Evolutionary conservation across 2,113 vertebrate genomes (phyloP).

Genomic region (Rhinolophus ferrumequinum): DNA sequence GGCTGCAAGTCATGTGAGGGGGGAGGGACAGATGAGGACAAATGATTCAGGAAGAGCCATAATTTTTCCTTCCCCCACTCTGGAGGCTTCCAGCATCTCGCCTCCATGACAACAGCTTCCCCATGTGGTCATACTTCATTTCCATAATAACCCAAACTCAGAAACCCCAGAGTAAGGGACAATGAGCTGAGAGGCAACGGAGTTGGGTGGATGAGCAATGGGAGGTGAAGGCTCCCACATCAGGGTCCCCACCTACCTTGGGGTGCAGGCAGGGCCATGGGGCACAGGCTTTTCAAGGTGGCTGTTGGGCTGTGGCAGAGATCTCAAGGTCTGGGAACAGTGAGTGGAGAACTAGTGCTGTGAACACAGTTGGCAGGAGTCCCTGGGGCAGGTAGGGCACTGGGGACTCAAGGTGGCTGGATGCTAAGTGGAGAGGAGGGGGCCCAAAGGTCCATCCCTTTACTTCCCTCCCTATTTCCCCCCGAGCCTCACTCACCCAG

Average conservation of each 20-base stretch:
- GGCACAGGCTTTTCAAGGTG: constrained; percentile 7
- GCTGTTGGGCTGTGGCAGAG: not conserved
- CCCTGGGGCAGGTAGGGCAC: not conserved
- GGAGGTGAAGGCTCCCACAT: not conserved
- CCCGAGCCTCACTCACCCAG: constrained; percentile 44
- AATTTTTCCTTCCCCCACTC: not conserved
- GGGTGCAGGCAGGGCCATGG: not conserved
- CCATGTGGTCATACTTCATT: not conserved
- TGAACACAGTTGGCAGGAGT: not conserved
- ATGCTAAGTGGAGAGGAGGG: not conserved
- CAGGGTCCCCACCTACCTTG: not conserved
- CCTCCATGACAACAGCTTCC: not conserved
- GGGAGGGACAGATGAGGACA: not conserved
- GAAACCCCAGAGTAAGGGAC: not conserved
- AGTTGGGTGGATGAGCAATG: not conserved
- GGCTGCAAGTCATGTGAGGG: not conserved
- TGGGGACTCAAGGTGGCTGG: not conserved
- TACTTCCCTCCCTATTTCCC: not conserved
- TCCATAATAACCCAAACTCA: not conserved
- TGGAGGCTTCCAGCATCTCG: not conserved
- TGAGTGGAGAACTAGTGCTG: not conserved
- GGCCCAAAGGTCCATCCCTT: not conserved
- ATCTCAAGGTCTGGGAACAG: constrained; percentile 40
- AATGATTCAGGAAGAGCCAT: not conserved
- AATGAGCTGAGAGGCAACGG: not conserved